Evolutionary conservation across 2,797 vertebrate genomes (phyloP), one percentile per base, ranked within the genome.

Genomic region (Oophaga sylvatica): DNA sequence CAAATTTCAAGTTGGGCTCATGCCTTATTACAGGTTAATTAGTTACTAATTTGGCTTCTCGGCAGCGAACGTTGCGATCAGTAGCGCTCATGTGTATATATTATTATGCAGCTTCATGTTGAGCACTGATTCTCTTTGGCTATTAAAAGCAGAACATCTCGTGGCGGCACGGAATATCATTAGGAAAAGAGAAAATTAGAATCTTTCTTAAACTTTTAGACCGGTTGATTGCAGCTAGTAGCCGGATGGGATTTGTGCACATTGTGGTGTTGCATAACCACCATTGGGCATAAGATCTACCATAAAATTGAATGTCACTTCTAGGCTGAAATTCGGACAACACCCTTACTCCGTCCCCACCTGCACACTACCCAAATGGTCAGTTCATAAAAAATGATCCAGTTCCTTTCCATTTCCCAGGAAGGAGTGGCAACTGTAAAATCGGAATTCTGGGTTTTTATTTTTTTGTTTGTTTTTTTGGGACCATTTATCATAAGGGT

Each of bases 21-120:
- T 88, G 81, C 76, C 81, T 79, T 80, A 80, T 88, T 73, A 80
- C 79, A 88, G 87, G 87, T 84, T 84, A 80, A 88, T 88, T 84
- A 71, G 81, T 63, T 80, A 31, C 65, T 80, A 80, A 88, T 88
- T 80, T 65, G 76, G 62, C 87, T 88, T 9, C 77, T 70, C 29
- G 2, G 73, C 75, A 16, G 20, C 41, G 31, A 62, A 78, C 67
- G 57, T 80, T 41, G 73, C 31, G 60, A 48, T 83, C 62, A 29
- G 53, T 29, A 20, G 75, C 11, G 35, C 12, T 68, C 31, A n/a
- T 35, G 45, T 35, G 31, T 59, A 59, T 78, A 75, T 81, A 75
- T 45, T 60, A 73, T 22, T 70, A 80, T 10, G 63, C 62, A 22
- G 80, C 41, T 17, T 81, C 20, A 16, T 65, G 26, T 81, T 81